A percentile compares a stretch with the other conserved stretches of the same genome.
Evolutionary conservation across 2,113 vertebrate species (phyloP).

Genomic region (Neofelis nebulosa): DNA sequence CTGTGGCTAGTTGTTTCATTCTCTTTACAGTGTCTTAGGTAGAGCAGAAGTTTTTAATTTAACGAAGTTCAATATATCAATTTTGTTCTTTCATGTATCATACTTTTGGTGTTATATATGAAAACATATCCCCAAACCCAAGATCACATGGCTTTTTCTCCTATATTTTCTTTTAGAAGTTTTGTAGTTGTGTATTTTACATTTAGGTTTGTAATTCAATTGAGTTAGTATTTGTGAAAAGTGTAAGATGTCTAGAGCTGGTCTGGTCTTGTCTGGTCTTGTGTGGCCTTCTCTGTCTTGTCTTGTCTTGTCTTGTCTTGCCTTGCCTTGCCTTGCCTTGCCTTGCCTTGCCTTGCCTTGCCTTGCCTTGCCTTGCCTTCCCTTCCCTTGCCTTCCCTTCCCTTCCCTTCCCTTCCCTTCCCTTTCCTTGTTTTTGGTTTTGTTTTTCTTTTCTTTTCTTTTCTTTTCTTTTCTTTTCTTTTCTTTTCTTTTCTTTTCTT

Average conservation of each 20-base stretch:
- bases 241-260: neutral
- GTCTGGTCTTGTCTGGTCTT: no score
- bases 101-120: neutral
- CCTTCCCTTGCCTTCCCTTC: no score
- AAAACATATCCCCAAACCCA: neutral
- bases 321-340: no score
- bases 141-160: neutral
- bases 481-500: no score
- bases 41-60: neutral
- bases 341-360: accelerated
- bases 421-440: no score
- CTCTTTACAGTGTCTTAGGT: neutral
- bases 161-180: neutral
- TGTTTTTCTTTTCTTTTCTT: no score
- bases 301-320: neutral
- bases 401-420: no score
- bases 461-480: no score
- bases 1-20: neutral
- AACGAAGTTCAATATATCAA: neutral
- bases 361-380: no score
- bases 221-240: neutral
- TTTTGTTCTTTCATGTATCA: neutral
- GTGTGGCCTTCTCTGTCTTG: neutral
- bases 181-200: neutral
- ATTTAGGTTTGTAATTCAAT: neutral